These are phyloP conservation scores for Oreochromis niloticus DNA, from an alignment of 2,113 vertebrate genomes.

Conservation along the genomic window DNA sequence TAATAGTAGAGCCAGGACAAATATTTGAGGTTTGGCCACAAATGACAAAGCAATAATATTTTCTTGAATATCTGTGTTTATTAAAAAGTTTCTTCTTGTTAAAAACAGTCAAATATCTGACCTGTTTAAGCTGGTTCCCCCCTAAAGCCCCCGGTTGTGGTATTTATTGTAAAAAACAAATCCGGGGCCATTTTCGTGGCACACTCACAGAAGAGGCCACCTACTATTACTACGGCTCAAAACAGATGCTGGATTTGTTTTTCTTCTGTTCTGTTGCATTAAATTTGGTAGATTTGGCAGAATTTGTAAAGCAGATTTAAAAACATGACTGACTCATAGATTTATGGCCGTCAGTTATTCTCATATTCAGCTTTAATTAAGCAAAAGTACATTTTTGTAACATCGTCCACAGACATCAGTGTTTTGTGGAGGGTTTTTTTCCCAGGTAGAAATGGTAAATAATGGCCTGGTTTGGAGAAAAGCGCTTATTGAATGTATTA, in stretches of 20 bases:
- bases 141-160: neutral
- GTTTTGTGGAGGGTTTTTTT: accelerated
- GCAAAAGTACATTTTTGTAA: neutral
- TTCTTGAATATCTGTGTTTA: neutral
- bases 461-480: neutral
- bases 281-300: neutral
- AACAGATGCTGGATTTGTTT: neutral
- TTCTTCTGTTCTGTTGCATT: neutral
- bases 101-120: neutral
- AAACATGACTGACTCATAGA: neutral
- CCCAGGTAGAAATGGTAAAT: neutral
- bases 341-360: neutral
- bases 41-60: neutral
- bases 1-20: neutral
- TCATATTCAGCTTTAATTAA: neutral
- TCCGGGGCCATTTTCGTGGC: neutral
- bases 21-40: neutral
- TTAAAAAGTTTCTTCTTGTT: neutral
- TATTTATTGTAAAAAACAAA: neutral
- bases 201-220: neutral
- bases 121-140: neutral
- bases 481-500: neutral
- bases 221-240: neutral
- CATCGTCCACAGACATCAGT: neutral
- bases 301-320: neutral